Conservation (phyloP, 2,797 vertebrate species). For the Platalea minor region DNA sequence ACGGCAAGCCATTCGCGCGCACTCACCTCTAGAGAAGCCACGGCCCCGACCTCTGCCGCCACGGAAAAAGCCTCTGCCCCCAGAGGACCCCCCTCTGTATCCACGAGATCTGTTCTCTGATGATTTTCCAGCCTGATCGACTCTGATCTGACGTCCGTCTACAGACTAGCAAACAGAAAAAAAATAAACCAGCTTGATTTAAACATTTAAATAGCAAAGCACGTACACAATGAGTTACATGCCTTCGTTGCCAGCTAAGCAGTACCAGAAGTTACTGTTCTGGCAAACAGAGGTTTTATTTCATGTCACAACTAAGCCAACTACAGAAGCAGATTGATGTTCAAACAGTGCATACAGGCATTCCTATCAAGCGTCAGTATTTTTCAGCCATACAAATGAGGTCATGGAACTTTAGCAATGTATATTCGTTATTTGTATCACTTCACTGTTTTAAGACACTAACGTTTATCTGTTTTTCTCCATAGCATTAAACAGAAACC, state of each 20-base stretch:
- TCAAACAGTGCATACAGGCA: accelerated
- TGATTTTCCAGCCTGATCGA: conserved; percentile 93
- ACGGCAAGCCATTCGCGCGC: accelerated
- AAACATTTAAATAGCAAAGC: accelerated
- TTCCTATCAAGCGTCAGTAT: accelerated
- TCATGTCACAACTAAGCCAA: background rate
- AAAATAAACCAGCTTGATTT: accelerated
- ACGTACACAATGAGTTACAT: accelerated
- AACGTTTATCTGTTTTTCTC: accelerated
- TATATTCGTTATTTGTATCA: accelerated
- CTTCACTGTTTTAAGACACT: accelerated
- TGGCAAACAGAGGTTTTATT: accelerated
- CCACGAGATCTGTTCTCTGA: conserved; percentile 83
- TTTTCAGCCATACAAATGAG: accelerated
- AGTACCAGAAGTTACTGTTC: accelerated
- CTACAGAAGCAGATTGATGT: accelerated
- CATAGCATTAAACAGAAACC: accelerated
- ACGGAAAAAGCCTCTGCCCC: conserved; percentile 83
- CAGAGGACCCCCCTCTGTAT: conserved; percentile 80
- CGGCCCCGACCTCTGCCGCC: conserved; percentile 81
- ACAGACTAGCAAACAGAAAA: conserved; percentile 77
- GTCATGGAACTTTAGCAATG: accelerated
- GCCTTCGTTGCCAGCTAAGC: accelerated
- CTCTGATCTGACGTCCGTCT: conserved; percentile 90
- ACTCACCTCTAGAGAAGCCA: conserved; percentile 78